A percentile compares a stretch with the other conserved stretches of the same genome.
These are phyloP conservation scores for Atopsyche davidsoni DNA, from an alignment of 1,140 invertebrate species.

Conservation along the genomic window DNA sequence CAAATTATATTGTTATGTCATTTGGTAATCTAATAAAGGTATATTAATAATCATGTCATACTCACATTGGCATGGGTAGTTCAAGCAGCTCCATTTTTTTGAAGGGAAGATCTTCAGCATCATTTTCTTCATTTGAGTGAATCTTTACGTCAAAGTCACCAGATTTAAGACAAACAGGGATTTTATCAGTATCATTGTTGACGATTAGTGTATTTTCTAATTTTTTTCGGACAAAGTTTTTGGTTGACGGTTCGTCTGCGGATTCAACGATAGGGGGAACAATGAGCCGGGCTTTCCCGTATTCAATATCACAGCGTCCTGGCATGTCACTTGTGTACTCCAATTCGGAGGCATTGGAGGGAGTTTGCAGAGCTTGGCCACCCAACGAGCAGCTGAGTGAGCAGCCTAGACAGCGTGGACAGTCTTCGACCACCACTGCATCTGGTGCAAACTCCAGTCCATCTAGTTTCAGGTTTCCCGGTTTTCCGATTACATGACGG, in stretches of 20 bases:
- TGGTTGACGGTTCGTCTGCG: slow-evolving; percentile 33
- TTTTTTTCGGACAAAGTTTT: slow-evolving; percentile 40
- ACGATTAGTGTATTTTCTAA: slow-evolving; percentile 43
- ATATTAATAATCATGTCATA: no score
- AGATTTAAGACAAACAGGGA: not conserved
- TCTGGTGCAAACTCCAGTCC: slow-evolving; percentile 44
- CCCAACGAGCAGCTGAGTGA: slow-evolving; percentile 44
- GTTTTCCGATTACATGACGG: slow-evolving; percentile 56
- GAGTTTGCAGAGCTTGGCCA: slow-evolving; percentile 53
- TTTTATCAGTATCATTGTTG: slow-evolving; percentile 27
- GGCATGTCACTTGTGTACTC: slow-evolving; percentile 57
- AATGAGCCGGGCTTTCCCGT: slow-evolving; percentile 39
- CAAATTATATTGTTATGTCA: no score
- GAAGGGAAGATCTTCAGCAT: not conserved
- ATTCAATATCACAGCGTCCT: slow-evolving; percentile 41
- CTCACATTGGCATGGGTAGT: slow-evolving; percentile 55
- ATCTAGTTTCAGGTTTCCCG: slow-evolving; percentile 47
- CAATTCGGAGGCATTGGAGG: slow-evolving; percentile 61
- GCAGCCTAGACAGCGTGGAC: slow-evolving; percentile 47
- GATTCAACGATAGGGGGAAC: slow-evolving; percentile 18
- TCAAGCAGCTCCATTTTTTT: slow-evolving; percentile 36
- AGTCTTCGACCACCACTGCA: slow-evolving; percentile 43
- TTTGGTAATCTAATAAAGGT: no score
- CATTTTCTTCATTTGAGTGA: not conserved
- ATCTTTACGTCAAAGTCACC: not conserved